Base-by-base conservation (phyloP, 2,888 invertebrate genomes). In the Dromius quadrimaculatus region DNA sequence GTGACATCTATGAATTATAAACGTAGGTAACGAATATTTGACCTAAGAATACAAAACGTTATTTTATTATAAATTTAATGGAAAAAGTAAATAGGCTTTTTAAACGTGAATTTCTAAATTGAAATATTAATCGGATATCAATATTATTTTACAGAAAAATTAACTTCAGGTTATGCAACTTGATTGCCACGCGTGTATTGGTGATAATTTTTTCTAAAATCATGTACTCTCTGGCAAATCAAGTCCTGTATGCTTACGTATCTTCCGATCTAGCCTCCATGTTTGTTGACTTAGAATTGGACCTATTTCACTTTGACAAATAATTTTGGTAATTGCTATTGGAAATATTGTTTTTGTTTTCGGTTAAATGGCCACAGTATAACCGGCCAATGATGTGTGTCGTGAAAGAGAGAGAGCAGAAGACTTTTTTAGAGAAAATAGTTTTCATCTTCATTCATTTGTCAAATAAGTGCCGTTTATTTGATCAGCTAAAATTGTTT, bases 401-500 rank as follows among this genome's bases (percentile, higher is more conserved):
- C 85, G 81, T 63, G 83, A 85, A 85, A 85, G 85, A 86, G 85
- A 86, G 85, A 86, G 85, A 86, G 85, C 85, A 86, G 85, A 85
- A 85, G 85, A 85, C 68, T 43, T 64, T 68, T 57, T 59, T 68
- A 68, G 68, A 68, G 45, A 57, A 45, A 68, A 68, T 68, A 68
- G 68, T 68, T 68, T 68, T 68, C 45, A 54, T 59, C 20, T 45
- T 68, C 68, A 68, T 68, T 20, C 68, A 68, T 68, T 32, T 6
- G 9, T 45, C 32, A 9, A n/a, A 28, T 19, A 50, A 34, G 50
- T 47, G 47, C 32, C 61, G 47, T 3, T 23, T 17, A 34, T 47
- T 68, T 59, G 59, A 43, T 68, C 68, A 68, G 59, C 20, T 36
- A 36, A 59, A 17, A 36, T 47, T 47, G 22, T 54, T 54, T 28